A percentile compares a stretch with the other conserved stretches of the same genome.
Evolutionary conservation across 2,113 vertebrate species (phyloP).

Genomic region (Plectropomus leopardus): DNA sequence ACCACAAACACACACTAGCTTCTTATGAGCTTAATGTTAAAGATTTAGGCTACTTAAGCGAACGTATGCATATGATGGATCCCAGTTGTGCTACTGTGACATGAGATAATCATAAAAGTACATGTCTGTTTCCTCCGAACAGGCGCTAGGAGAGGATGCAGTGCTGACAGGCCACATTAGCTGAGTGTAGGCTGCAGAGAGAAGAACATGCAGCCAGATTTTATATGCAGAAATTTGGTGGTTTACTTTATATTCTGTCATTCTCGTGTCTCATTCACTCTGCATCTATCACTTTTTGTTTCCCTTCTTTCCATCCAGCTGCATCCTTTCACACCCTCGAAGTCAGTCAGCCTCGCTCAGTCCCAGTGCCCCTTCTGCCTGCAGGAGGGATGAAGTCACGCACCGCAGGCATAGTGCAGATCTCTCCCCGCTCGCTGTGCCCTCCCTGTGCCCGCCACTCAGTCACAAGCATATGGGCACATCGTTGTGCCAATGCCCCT

Average conservation of each 20-base stretch:
- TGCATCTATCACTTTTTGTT: not conserved
- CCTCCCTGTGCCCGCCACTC: constrained; percentile 65
- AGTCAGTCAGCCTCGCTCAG: constrained; percentile 40
- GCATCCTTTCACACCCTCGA: constrained; percentile 54
- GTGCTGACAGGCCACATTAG: constrained; percentile 11
- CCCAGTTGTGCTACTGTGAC: constrained; percentile 3
- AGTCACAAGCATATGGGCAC: constrained; percentile 71
- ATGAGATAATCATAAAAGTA: constrained; percentile 31
- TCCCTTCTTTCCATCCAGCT: constrained; percentile 30
- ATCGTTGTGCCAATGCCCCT: constrained; percentile 68
- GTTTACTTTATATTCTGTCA: not conserved
- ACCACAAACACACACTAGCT: too few relatives aligned
- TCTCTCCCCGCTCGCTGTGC: constrained; percentile 48
- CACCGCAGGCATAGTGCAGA: constrained; percentile 52
- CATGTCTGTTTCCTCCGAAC: constrained; percentile 23
- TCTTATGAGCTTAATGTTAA: constrained; percentile 54
- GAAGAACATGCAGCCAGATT: not conserved
- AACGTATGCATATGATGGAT: constrained; percentile 40
- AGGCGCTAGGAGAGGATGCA: not conserved
- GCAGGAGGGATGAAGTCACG: constrained; percentile 75
- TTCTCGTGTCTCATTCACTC: not conserved
- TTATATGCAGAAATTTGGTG: not conserved
- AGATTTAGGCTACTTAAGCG: constrained; percentile 48
- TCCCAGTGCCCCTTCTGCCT: constrained; percentile 54
- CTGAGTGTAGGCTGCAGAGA: not conserved